Evolutionary conservation across 2,113 vertebrate genomes (phyloP).

Genomic region (Pollimyrus isidori): DNA sequence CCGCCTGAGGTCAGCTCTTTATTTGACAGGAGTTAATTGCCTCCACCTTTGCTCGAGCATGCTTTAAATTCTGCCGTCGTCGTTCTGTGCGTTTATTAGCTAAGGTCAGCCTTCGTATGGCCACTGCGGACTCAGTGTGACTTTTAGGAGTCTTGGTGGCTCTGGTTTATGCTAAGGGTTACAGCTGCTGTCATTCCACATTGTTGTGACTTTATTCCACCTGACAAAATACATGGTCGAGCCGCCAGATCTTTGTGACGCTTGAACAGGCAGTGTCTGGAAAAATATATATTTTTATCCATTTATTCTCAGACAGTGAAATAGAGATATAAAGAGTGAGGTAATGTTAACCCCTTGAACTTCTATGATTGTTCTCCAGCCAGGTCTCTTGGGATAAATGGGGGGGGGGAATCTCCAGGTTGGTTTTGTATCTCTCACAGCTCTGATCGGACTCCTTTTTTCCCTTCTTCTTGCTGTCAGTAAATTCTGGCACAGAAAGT

Average conservation of each 20-base stretch:
- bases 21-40: constrained; percentile 29
- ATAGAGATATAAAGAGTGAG: background rate
- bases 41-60: background rate
- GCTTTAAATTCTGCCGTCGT: background rate
- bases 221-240: background rate
- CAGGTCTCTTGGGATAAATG: background rate
- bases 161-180: background rate
- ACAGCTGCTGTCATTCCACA: background rate
- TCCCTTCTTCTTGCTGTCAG: background rate
- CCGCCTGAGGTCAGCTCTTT: background rate
- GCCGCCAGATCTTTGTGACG: background rate
- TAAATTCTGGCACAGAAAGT: background rate
- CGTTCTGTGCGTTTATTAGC: background rate
- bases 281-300: background rate
- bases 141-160: background rate
- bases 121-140: background rate
- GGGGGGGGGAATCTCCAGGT: background rate
- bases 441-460: background rate
- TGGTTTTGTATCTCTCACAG: background rate
- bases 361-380: background rate
- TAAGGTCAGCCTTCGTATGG: background rate
- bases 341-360: background rate
- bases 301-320: background rate
- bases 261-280: background rate
- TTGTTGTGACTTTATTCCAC: background rate